Percentiles rank a stretch among this genome's conserved stretches.
Evolutionary conservation across 1,140 invertebrate species (phyloP).

Genomic region (Euglossa dilemma): DNA sequence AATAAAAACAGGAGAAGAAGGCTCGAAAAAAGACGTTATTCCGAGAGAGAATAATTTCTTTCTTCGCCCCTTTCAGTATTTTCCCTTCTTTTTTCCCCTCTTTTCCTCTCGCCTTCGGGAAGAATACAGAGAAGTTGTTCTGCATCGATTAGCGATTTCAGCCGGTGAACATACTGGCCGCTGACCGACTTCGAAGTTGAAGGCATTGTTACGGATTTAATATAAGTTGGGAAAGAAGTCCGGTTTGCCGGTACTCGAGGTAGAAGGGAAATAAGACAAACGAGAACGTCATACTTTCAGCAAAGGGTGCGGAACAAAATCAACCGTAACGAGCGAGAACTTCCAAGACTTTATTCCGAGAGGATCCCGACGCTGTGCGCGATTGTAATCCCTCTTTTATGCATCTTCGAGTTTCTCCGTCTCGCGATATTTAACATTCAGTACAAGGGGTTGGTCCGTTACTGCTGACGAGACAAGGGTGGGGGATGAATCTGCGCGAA

Average conservation of each 20-base stretch:
- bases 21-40: constrained; percentile 1
- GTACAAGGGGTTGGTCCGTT: no score
- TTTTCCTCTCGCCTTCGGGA: no score
- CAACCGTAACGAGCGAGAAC: constrained; percentile 19
- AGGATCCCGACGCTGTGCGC: neutral
- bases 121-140: constrained; percentile 23
- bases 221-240: constrained; percentile 39
- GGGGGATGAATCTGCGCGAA: no score
- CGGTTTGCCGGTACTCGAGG: neutral
- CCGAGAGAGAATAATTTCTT: neutral
- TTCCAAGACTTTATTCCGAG: neutral
- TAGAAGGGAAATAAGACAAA: neutral
- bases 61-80: neutral
- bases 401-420: neutral
- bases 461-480: no score
- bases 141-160: constrained; percentile 41
- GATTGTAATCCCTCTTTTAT: neutral
- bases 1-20: neutral
- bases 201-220: constrained; percentile 39
- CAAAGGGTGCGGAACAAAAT: neutral
- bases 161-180: neutral
- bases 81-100: neutral
- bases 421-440: neutral
- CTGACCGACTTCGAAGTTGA: constrained; percentile 30
- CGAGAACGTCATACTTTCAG: neutral